phyloP scores from a whole-genome alignment of 2,888 invertebrate species.

The Noctua janthe region DNA sequence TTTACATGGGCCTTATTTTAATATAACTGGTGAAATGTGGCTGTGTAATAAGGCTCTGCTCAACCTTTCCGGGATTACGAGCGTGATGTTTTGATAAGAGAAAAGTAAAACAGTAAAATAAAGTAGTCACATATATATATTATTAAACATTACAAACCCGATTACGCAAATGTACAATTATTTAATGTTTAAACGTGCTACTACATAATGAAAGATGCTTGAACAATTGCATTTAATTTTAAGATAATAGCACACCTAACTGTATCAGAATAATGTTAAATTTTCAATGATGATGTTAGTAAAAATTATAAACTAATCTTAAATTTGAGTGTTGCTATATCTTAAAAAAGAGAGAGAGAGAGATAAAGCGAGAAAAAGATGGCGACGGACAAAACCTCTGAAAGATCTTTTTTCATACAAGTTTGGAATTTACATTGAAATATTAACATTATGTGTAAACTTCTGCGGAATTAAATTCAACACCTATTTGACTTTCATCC shows the following conservation, averaged over 20 bases:
- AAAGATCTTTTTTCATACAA: neutral
- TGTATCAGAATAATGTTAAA: neutral
- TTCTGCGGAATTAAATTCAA: neutral
- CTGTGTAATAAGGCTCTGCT: neutral
- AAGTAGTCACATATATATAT: slow-evolving; percentile 62
- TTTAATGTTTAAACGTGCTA: slow-evolving; percentile 59
- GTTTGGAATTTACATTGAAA: neutral
- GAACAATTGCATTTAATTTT: slow-evolving; percentile 29
- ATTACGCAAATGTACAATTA: slow-evolving; percentile 66
- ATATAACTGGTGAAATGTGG: neutral
- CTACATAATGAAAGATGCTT: slow-evolving; percentile 59
- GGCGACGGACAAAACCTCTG: neutral
- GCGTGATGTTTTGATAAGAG: neutral
- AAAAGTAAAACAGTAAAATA: slow-evolving; percentile 26
- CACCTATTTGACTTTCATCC: neutral
- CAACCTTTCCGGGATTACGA: neutral
- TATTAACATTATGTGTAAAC: neutral
- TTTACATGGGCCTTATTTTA: neutral
- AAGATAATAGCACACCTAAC: slow-evolving; percentile 20
- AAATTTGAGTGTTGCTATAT: neutral
- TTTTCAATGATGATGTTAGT: neutral
- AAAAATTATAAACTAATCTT: neutral
- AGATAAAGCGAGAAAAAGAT: neutral
- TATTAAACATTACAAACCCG: slow-evolving; percentile 67
- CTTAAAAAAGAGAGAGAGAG: neutral